phyloP scores from a whole-genome alignment of 2,113 vertebrate genomes.

The Phaethon lepturus region DNA sequence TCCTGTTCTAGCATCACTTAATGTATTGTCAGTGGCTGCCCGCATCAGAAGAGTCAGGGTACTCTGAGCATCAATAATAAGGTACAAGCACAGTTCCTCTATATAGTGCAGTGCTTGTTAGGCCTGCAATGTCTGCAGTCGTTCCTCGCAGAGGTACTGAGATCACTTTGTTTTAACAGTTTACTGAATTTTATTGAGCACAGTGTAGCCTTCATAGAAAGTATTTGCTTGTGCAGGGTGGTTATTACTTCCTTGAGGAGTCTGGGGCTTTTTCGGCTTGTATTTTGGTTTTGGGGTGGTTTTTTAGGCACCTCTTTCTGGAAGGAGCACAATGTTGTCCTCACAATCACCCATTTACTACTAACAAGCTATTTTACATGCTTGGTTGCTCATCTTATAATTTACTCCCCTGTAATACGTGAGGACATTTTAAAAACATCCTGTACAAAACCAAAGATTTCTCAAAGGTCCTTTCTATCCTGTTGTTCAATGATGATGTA shows the following conservation, averaged over 20 bases:
- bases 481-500: not conserved
- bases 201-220: not conserved
- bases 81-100: not conserved
- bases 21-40: not conserved
- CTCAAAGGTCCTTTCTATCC: not conserved
- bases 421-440: not conserved
- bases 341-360: not conserved
- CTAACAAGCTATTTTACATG: not conserved
- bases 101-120: not conserved
- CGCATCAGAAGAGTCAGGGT: not conserved
- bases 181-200: not conserved
- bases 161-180: not conserved
- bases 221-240: accelerated
- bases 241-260: not conserved
- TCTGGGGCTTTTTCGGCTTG: not conserved
- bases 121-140: not conserved
- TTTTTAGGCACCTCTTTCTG: not conserved
- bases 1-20: not conserved
- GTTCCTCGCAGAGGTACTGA: not conserved
- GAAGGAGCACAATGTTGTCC: not conserved
- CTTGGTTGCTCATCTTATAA: not conserved
- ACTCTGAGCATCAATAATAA: not conserved
- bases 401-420: not conserved
- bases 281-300: not conserved
- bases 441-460: not conserved